Evolutionary conservation across 2,113 vertebrate genomes (phyloP).

Genomic region (Gambusia holbrooki): DNA sequence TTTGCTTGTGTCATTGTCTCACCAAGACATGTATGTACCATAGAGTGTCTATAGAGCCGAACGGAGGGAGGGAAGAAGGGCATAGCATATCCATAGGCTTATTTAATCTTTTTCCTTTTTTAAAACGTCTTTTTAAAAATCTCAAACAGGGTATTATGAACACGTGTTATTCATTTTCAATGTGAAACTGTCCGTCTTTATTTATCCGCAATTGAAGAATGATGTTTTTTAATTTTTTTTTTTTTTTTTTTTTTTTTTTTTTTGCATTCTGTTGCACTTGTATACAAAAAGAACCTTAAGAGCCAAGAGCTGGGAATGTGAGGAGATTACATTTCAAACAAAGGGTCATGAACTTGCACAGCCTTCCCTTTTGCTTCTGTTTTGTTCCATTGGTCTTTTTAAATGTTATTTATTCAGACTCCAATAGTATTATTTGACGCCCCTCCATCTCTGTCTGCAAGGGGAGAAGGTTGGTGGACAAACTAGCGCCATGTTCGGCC

Average conservation of each 20-base stretch:
- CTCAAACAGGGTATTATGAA: constrained; percentile 97
- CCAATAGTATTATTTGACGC: constrained; percentile 95
- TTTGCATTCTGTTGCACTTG: constrained; percentile 95
- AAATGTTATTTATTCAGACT: constrained; percentile 95
- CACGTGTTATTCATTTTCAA: constrained; percentile 88
- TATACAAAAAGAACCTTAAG: constrained; percentile 76
- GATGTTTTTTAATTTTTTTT: constrained; percentile 42
- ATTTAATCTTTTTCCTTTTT: constrained; percentile 75
- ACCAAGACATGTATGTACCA: constrained; percentile 77
- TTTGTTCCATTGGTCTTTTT: constrained; percentile 90
- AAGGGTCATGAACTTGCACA: constrained; percentile 81
- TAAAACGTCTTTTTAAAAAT: constrained; percentile 82
- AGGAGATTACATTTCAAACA: constrained; percentile 65
- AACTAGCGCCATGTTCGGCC: constrained; percentile 37
- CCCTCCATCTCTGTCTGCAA: constrained; percentile 84
- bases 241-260: constrained; percentile 44
- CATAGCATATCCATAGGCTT: constrained; percentile 69
- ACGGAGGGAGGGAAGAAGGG: constrained; percentile 62
- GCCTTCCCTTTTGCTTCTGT: constrained; percentile 84
- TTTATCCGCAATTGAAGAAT: constrained; percentile 90
- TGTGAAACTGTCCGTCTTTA: constrained; percentile 95
- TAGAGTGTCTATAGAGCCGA: constrained; percentile 63
- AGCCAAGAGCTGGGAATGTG: constrained; percentile 85
- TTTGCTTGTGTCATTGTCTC: constrained; percentile 71
- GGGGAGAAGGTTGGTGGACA: constrained; percentile 57